Evolutionary conservation across 1,140 invertebrate species (phyloP).

Genomic region (Caenorhabditis elegans): WBcel235 BX284602.5:3282501-3283000

Average conservation of each 20-base stretch:
- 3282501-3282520: too few relatives aligned
- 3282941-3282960: neutral
- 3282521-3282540: too few relatives aligned
- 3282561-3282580: too few relatives aligned
- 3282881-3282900: neutral
- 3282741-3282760: neutral
- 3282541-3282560: too few relatives aligned
- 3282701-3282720: slow-evolving; percentile 9
- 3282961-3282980: neutral
- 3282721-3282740: neutral
- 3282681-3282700: neutral
- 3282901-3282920: neutral
- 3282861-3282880: neutral
- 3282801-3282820: neutral
- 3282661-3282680: neutral
- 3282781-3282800: neutral
- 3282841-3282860: neutral
- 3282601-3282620: too few relatives aligned
- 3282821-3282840: neutral
- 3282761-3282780: slow-evolving; percentile 1
- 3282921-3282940: neutral
- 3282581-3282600: too few relatives aligned
- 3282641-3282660: neutral
- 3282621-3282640: too few relatives aligned
- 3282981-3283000: neutral